phyloP scores from a whole-genome alignment of 2,888 invertebrate species.

The Carterocephalus palaemon region DNA sequence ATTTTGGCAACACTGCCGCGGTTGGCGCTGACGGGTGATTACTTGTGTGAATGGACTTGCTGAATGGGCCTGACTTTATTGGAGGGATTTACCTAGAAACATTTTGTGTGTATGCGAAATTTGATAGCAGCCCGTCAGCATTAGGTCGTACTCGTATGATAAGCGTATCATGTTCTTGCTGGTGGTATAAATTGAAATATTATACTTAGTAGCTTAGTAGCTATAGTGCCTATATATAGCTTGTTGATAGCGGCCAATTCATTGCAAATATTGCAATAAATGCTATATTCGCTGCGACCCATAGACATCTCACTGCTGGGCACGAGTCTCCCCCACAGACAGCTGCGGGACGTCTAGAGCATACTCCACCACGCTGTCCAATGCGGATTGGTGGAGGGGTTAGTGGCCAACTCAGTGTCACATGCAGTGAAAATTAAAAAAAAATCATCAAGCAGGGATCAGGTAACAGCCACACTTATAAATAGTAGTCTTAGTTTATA shows the following conservation, averaged over 20 bases:
- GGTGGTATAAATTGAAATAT: slow-evolving; percentile 6
- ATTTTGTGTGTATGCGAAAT: slow-evolving; percentile 27
- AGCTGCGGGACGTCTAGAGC: too few relatives aligned
- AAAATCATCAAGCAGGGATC: too few relatives aligned
- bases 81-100: slow-evolving; percentile 23
- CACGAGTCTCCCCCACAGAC: too few relatives aligned
- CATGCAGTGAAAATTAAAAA: too few relatives aligned
- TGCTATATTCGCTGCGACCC: too few relatives aligned
- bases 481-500: not conserved
- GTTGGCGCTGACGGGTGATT: slow-evolving; percentile 39
- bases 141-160: slow-evolving; percentile 14
- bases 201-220: slow-evolving; percentile 1
- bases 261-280: too few relatives aligned
- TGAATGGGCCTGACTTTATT: slow-evolving; percentile 33
- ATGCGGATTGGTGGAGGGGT: too few relatives aligned
- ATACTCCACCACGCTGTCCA: too few relatives aligned
- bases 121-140: slow-evolving; percentile 21
- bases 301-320: too few relatives aligned
- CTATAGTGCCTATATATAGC: slow-evolving; percentile 6
- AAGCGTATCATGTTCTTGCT: slow-evolving; percentile 5
- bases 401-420: too few relatives aligned
- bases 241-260: slow-evolving; percentile 10
- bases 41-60: slow-evolving; percentile 46
- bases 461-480: not conserved
- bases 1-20: slow-evolving; percentile 55